Conservation (phyloP, 2,113 vertebrate genomes). For the Steatornis caripensis region DNA sequence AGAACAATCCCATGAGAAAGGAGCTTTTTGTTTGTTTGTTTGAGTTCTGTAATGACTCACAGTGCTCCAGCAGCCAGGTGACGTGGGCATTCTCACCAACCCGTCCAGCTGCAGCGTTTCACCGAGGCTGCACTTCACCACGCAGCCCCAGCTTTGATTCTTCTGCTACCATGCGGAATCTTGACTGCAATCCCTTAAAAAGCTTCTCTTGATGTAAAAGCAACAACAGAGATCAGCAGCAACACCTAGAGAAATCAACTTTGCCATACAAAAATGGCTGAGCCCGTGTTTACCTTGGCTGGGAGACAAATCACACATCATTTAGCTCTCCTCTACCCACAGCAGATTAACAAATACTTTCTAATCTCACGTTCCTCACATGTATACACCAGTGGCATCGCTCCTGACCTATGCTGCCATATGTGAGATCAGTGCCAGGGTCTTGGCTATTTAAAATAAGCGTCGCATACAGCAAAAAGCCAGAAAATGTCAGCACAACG, state of each 20-base stretch:
- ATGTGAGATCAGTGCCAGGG: not conserved
- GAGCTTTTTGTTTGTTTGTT: not conserved
- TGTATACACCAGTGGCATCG: constrained; percentile 7
- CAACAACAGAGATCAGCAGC: not conserved
- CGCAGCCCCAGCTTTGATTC: not conserved
- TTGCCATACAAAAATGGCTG: not conserved
- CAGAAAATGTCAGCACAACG: not conserved
- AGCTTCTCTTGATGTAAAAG: not conserved
- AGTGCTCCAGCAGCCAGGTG: not conserved
- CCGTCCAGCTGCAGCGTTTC: not conserved
- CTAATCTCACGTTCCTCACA: constrained; percentile 30
- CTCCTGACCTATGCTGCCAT: not conserved
- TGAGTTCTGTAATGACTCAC: not conserved
- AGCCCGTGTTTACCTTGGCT: constrained; percentile 14
- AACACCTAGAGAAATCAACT: constrained; percentile 19
- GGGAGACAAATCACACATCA: not conserved
- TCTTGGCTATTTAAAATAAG: not conserved
- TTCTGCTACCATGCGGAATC: not conserved
- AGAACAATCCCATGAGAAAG: not conserved
- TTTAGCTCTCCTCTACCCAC: not conserved
- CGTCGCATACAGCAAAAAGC: not conserved
- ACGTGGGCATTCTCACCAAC: not conserved
- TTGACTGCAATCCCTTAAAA: not conserved
- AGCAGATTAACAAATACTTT: constrained; percentile 24
- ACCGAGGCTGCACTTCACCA: not conserved